Evolutionary conservation across 2,888 invertebrate species (phyloP).

Genomic region (Atherix ibis): DNA sequence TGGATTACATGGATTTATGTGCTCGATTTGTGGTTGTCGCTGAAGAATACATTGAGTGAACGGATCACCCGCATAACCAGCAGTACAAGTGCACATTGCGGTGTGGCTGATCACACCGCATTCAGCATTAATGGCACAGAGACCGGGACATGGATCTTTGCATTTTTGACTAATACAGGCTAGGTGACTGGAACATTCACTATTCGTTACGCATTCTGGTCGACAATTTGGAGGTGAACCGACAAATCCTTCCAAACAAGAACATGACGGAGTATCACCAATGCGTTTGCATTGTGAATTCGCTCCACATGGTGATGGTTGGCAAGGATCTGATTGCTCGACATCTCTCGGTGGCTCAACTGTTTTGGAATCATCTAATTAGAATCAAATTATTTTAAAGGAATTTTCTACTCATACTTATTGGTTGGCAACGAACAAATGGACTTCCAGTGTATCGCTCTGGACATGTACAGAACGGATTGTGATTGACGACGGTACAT

Average conservation of each 20-base stretch:
- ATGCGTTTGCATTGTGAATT: constrained; percentile 43
- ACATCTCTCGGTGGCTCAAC: constrained; percentile 11
- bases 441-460: constrained; percentile 58
- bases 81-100: constrained; percentile 45
- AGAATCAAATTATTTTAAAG: too few relatives aligned
- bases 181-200: constrained; percentile 46
- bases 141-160: constrained; percentile 49
- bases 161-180: constrained; percentile 55
- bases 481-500: constrained; percentile 59
- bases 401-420: constrained; percentile 22
- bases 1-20: constrained; percentile 39
- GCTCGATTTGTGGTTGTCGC: constrained; percentile 21
- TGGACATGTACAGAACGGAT: constrained; percentile 58
- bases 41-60: constrained; percentile 37
- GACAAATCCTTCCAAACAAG: constrained; percentile 47
- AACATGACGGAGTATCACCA: constrained; percentile 47
- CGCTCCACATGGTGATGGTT: constrained; percentile 54
- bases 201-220: constrained; percentile 52
- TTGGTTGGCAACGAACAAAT: constrained; percentile 44
- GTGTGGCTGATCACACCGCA: constrained; percentile 59
- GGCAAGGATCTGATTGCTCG: constrained; percentile 40
- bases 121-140: constrained; percentile 51
- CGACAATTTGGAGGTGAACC: constrained; percentile 49
- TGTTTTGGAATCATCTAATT: too few relatives aligned
- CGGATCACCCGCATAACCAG: constrained; percentile 51